Conservation (phyloP, 2,888 invertebrate genomes). For the Phania funesta region DNA sequence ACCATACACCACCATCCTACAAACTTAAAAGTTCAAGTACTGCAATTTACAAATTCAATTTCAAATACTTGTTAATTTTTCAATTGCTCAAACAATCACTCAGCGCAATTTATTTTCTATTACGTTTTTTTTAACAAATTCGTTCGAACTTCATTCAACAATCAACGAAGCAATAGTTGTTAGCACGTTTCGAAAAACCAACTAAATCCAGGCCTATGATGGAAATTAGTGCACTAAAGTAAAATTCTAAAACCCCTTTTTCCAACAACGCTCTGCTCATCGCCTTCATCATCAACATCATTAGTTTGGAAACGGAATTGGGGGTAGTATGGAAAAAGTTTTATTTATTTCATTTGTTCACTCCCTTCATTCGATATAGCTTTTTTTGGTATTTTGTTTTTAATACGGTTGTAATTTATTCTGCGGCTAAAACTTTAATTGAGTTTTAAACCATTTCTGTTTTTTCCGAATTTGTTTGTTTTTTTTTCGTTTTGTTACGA, state of each 20-base stretch:
- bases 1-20: neutral
- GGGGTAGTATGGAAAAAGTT: conserved; percentile 32
- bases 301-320: neutral
- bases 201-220: conserved; percentile 21
- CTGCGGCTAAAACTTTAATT: conserved; percentile 72
- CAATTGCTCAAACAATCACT: conserved; percentile 54
- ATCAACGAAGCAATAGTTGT: conserved; percentile 16
- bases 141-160: conserved; percentile 29
- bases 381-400: conserved; percentile 35
- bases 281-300: conserved; percentile 12
- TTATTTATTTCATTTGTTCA: conserved; percentile 48
- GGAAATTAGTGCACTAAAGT: conserved; percentile 28
- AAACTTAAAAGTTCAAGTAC: conserved; percentile 32
- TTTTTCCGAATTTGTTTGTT: conserved; percentile 13
- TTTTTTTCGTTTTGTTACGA: neutral
- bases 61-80: conserved; percentile 52
- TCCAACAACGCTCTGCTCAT: neutral
- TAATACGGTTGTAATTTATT: conserved; percentile 69
- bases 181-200: neutral
- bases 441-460: conserved; percentile 69
- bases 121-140: conserved; percentile 4
- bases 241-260: conserved; percentile 5
- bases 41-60: conserved; percentile 61
- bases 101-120: neutral
- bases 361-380: conserved; percentile 37